Evolutionary conservation across 2,888 invertebrate genomes (phyloP).

Genomic region (Parochlus steinenii): DNA sequence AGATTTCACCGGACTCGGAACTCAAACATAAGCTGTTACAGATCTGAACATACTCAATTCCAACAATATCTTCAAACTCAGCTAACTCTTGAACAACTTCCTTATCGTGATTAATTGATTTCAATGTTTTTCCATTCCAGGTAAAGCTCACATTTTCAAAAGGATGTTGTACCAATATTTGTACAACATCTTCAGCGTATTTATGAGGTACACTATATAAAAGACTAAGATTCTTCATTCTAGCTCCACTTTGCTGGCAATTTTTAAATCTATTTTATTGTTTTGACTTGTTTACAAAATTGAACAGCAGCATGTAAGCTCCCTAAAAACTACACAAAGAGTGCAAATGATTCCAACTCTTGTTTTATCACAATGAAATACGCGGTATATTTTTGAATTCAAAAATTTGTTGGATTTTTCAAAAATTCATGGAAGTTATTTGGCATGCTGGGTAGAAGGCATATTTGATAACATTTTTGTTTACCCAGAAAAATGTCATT

Average conservation of each 20-base stretch:
- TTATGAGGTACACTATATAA: background rate
- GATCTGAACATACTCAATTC: slow-evolving; percentile 23
- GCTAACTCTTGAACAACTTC: slow-evolving; percentile 7
- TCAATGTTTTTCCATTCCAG: slow-evolving; percentile 1
- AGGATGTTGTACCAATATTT: slow-evolving; percentile 6
- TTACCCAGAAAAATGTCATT: too few species aligned
- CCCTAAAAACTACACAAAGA: too few species aligned
- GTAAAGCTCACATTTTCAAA: slow-evolving; percentile 3
- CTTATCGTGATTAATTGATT: background rate
- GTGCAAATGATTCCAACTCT: too few species aligned
- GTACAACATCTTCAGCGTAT: background rate
- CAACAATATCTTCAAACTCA: slow-evolving; percentile 19
- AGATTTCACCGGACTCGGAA: slow-evolving; percentile 21
- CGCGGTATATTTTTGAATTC: too few species aligned
- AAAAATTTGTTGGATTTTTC: too few species aligned
- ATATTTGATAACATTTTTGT: too few species aligned
- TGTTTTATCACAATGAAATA: too few species aligned
- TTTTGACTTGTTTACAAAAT: too few species aligned
- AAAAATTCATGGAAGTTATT: too few species aligned
- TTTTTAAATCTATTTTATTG: too few species aligned
- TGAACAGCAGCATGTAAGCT: too few species aligned
- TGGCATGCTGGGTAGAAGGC: too few species aligned
- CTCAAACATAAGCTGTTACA: slow-evolving; percentile 26
- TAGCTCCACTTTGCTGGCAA: background rate
- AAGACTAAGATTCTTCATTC: slow-evolving; percentile 6